phyloP scores from a whole-genome alignment of 2,113 vertebrate species.

The Romanogobio albipinnatus region DNA sequence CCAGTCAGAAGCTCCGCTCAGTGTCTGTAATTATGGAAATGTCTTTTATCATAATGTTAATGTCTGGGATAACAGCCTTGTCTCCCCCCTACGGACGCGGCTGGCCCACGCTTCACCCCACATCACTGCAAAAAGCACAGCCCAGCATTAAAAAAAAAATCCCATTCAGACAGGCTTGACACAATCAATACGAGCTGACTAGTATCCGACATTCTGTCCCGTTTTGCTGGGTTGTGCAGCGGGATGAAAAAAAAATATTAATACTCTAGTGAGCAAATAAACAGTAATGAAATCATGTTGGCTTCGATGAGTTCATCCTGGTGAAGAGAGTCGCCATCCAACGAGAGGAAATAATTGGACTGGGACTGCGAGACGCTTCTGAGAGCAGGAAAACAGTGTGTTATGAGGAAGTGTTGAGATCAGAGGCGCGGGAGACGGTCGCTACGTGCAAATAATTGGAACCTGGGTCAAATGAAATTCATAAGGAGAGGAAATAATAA shows the following conservation, averaged over 20 bases:
- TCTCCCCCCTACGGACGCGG: background rate
- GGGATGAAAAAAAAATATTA: slow-evolving; percentile 47
- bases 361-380: slow-evolving; percentile 52
- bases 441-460: slow-evolving; percentile 67
- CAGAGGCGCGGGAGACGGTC: slow-evolving; percentile 62
- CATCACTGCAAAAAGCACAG: background rate
- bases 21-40: slow-evolving; percentile 47
- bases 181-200: slow-evolving; percentile 52
- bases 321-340: slow-evolving; percentile 43
- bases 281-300: slow-evolving; percentile 60
- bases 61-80: slow-evolving; percentile 7
- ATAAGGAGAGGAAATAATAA: slow-evolving; percentile 52
- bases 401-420: slow-evolving; percentile 64
- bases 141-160: slow-evolving; percentile 13
- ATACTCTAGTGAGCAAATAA: slow-evolving; percentile 49
- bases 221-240: slow-evolving; percentile 21
- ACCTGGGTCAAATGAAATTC: slow-evolving; percentile 59
- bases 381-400: slow-evolving; percentile 25
- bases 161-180: slow-evolving; percentile 35
- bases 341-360: slow-evolving; percentile 63
- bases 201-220: slow-evolving; percentile 13
- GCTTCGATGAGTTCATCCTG: slow-evolving; percentile 53
- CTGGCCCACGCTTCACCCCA: slow-evolving; percentile 38
- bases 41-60: slow-evolving; percentile 44
- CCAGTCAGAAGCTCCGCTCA: slow-evolving; percentile 29